Base-by-base conservation (phyloP, 2,113 vertebrate genomes). In the Platycercus adscitus region DNA sequence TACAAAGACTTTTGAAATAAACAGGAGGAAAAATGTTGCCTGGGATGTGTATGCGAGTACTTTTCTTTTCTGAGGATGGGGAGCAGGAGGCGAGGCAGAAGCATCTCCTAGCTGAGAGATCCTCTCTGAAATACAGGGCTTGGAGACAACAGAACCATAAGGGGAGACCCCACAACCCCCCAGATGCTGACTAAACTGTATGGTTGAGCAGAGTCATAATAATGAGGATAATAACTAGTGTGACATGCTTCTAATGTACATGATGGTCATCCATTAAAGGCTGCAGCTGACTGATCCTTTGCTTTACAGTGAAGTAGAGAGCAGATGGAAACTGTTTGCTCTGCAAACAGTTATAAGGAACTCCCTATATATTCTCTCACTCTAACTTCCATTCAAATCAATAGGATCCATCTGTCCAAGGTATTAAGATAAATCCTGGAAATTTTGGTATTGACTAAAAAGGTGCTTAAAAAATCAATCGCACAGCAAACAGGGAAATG, bases 1-100 rank as follows among this genome's bases (percentile, higher is more conserved):
- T 91, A 68, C 85, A 88, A 86, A 86, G 47, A 86, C 21, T 88
- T 95, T 90, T 92, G 65, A 95, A 93, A 94, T 96, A 97, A 97
- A 97, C 49, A 13, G 58, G 75, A 94, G 43, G 83, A 84, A 90
- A 82, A 92, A 29, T 3, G 21, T 71, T 93, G 68, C 52, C 79
- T 88, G 88, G 55, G 69, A 55, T 55, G 82, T 33, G 72, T 63
- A 29, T 93, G 68, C 0, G 35, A 89, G 39, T 72, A 4, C 26
- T 93, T 17, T 68, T 79, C 25, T 91, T 61, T 89, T 44, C 56
- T 44, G 58, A 80, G 44, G 26, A 2, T 2, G 35, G 66, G 35
- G 56, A 65, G 49, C 6, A 20, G 52, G n/a, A 77, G 39, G 49
- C 0, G 0, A 89, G 50, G 58, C 49, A 73, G 68, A 73, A 77